These are phyloP conservation scores for Pelosia muscerda DNA, from an alignment of 2,888 invertebrate genomes.

Conservation along the genomic window DNA sequence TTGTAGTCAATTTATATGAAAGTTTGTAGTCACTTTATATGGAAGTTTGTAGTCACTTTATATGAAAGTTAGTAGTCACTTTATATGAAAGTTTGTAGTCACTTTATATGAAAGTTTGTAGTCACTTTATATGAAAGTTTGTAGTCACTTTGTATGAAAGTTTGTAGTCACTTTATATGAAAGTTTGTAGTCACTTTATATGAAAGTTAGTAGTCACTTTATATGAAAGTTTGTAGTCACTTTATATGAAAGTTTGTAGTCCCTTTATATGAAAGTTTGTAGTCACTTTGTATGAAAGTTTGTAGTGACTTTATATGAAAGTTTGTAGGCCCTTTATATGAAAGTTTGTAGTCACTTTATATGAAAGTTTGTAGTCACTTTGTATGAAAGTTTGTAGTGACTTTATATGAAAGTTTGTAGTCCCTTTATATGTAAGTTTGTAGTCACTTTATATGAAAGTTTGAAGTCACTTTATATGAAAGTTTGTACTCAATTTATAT, in stretches of 20 bases:
- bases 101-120: slow-evolving; percentile 9
- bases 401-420: not conserved
- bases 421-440: slow-evolving; percentile 8
- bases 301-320: slow-evolving; percentile 9
- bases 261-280: slow-evolving; percentile 1
- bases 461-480: slow-evolving; percentile 2
- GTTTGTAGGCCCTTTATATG: not conserved
- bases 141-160: slow-evolving; percentile 7
- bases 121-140: slow-evolving; percentile 4
- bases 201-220: slow-evolving; percentile 6
- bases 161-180: slow-evolving; percentile 8
- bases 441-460: slow-evolving; percentile 6
- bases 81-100: slow-evolving; percentile 1
- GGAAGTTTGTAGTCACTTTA: slow-evolving; percentile 2
- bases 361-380: slow-evolving; percentile 6
- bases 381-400: slow-evolving; percentile 5
- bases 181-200: not conserved
- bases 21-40: slow-evolving; percentile 6
- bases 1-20: slow-evolving; percentile 3
- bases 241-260: slow-evolving; percentile 10
- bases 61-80: slow-evolving; percentile 5
- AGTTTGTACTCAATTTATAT: slow-evolving; percentile 6
- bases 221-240: not conserved
- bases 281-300: slow-evolving; percentile 9
- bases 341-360: slow-evolving; percentile 6